phyloP scores from a whole-genome alignment of 2,113 vertebrate genomes.

The Apteryx mantelli region DNA sequence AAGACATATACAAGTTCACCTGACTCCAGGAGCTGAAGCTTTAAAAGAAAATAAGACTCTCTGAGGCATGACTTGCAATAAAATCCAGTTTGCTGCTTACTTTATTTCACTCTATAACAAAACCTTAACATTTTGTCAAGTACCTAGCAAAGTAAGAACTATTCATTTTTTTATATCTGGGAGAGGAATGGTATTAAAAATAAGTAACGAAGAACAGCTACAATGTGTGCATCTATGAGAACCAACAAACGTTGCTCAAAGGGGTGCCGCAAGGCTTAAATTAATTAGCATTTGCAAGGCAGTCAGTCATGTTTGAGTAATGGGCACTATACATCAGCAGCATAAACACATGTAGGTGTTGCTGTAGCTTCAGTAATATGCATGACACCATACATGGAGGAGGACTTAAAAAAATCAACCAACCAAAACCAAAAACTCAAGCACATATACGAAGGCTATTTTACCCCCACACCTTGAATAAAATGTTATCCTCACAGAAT shows the following conservation, averaged over 20 bases:
- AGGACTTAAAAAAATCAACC: background rate
- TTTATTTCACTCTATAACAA: background rate
- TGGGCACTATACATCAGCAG: background rate
- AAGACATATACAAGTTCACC: background rate
- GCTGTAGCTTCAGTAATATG: conserved; percentile 10
- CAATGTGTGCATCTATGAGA: background rate
- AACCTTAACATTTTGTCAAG: conserved; percentile 2
- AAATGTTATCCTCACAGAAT: background rate
- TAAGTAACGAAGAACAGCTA: conserved; percentile 30
- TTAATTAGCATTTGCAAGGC: conserved; percentile 27
- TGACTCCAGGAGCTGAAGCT: background rate
- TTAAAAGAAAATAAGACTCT: conserved; percentile 8
- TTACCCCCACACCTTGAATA: conserved; percentile 3
- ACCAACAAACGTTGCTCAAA: conserved; percentile 44
- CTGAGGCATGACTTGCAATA: background rate
- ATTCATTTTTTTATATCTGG: background rate
- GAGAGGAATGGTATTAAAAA: conserved; percentile 11
- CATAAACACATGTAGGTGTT: conserved; percentile 16
- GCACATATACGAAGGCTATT: background rate
- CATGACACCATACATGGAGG: background rate
- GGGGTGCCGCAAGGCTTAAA: conserved; percentile 53
- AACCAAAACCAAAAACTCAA: background rate
- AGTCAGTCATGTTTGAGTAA: conserved; percentile 18
- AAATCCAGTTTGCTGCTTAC: background rate
- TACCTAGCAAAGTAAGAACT: background rate